Base-by-base conservation (phyloP, 2,113 vertebrate genomes). In the Euleptes europaea region DNA sequence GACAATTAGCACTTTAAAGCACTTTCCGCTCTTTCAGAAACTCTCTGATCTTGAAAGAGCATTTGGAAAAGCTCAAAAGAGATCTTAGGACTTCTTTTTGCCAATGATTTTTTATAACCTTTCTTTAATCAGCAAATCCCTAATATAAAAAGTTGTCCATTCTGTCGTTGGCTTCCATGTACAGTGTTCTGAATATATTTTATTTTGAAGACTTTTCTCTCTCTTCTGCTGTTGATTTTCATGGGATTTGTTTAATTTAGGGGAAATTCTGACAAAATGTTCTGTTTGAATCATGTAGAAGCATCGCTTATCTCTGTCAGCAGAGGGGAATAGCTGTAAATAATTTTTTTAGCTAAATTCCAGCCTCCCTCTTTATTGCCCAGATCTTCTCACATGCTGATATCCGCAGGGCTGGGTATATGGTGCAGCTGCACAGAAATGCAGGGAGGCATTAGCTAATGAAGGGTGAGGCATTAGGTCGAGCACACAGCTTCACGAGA, bases 31-130 rank as follows among this genome's bases (percentile, higher is more conserved):
- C 38, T 87, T 77, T 89, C 4, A 42, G 42, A 67, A 90, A 92
- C 40, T 33, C 85, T 91, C 82, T 93, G 88, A 88, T 91, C 86
- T 89, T 87, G 85, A 89, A 90, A 91, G 70, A 89, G 78, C 54
- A 42, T 85, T 92, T 86, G 82, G 70, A 85, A 38, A 77, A 75
- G 42, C 60, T 90, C 86, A 89, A 89, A 89, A 82, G 82, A 77
- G 80, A 87, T 87, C 80, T 72, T 82, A 78, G 33, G 54, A 83
- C 83, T 86, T 83, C 60, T 87, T 0, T 47, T 5, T 14, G 21
- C 14, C 65, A 57, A 70, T 8, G 8, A 80, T 78, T 40, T 49
- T 14, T 35, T 31, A 83, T 82, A 92, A 80, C 28, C 54, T 86
- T 85, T 89, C 72, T 86, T 87, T 79, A 78, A 1, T 80, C 0